phyloP scores from a whole-genome alignment of 92 coral and sea anemone species.

The Isaurus tuberculatus region DNA sequence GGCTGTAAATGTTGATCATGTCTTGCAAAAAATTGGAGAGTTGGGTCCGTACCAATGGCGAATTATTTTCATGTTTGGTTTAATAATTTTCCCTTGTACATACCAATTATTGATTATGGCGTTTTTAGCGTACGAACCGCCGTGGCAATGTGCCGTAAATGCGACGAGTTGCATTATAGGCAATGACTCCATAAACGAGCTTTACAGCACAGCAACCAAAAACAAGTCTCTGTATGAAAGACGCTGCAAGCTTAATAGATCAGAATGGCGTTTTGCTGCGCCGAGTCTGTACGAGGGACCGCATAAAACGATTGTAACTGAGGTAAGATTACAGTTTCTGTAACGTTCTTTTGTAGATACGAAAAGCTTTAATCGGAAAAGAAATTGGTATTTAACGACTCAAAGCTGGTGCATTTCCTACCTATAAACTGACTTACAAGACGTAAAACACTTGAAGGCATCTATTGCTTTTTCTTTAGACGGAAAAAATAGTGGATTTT shows the following conservation, averaged over 20 bases:
- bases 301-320: conserved; percentile 72
- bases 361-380: too few relatives aligned
- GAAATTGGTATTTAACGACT: too few relatives aligned
- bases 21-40: too few relatives aligned
- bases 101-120: conserved; percentile 89
- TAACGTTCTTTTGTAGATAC: too few relatives aligned
- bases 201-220: conserved; percentile 76
- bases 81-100: conserved; percentile 81
- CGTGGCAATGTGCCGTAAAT: conserved; percentile 85
- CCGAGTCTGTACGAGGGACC: conserved; percentile 84
- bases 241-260: conserved; percentile 70
- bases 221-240: conserved; percentile 66
- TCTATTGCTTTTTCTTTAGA: too few relatives aligned
- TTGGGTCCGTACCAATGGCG: conserved; percentile 90
- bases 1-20: too few relatives aligned
- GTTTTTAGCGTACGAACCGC: conserved; percentile 91
- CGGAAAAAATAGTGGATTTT: too few relatives aligned
- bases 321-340: too few relatives aligned
- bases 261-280: conserved; percentile 84
- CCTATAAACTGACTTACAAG: too few relatives aligned
- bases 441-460: too few relatives aligned
- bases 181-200: conserved; percentile 37
- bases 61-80: conserved; percentile 77
- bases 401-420: too few relatives aligned
- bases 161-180: conserved; percentile 71